Evolutionary conservation across 2,888 invertebrate genomes (phyloP).

Genomic region (Dryobotodes eremita): DNA sequence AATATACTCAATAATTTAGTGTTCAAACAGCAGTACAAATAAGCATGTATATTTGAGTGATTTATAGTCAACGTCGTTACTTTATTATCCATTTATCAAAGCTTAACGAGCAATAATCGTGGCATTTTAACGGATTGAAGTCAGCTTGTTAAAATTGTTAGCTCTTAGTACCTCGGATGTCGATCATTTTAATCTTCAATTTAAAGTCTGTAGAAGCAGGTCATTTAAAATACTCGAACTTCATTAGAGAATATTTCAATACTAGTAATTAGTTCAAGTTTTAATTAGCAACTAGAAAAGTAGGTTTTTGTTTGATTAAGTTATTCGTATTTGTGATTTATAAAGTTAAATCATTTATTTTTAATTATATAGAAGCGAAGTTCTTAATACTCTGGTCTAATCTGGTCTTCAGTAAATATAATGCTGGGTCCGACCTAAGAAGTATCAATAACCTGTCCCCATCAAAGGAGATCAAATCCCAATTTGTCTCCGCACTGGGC

Average conservation of each 20-base stretch:
- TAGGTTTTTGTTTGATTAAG: conserved; percentile 43
- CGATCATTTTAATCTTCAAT: conserved; percentile 72
- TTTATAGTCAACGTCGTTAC: conserved; percentile 79
- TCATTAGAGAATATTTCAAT: conserved; percentile 64
- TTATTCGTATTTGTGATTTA: conserved; percentile 14
- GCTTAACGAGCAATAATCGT: conserved; percentile 85
- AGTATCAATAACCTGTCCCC: conserved; percentile 7
- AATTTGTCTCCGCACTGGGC: conserved; percentile 40
- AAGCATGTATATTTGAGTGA: conserved; percentile 73
- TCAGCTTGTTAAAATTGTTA: conserved; percentile 81
- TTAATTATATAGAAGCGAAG: background rate
- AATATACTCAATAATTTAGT: conserved; percentile 61
- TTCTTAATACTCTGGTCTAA: background rate
- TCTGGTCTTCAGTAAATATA: background rate
- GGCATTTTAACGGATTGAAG: conserved; percentile 78
- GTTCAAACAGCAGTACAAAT: conserved; percentile 65
- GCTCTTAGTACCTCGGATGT: conserved; percentile 71
- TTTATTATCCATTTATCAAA: conserved; percentile 87
- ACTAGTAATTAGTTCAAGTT: conserved; percentile 53
- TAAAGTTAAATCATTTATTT: conserved; percentile 23
- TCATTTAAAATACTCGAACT: conserved; percentile 59
- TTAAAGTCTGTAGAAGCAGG: conserved; percentile 59
- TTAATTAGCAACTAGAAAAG: conserved; percentile 52
- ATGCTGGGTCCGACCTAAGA: background rate
- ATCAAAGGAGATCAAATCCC: conserved; percentile 23